Conservation (phyloP, 2,113 vertebrate species). For the Prinia subflava region DNA sequence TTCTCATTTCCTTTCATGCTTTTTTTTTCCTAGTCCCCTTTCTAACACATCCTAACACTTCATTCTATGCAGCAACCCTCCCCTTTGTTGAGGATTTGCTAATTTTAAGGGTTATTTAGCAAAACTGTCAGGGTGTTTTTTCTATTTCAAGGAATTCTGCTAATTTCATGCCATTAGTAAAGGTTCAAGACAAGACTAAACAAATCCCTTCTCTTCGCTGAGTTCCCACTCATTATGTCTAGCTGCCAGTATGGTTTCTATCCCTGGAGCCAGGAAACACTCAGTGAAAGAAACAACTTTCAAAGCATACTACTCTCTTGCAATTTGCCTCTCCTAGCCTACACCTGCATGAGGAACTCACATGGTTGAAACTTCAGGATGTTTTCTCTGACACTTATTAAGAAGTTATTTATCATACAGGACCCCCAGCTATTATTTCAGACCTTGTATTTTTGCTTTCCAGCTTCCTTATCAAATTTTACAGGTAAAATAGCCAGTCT, state of each 20-base stretch:
- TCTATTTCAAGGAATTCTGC: background rate
- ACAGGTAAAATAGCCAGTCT: background rate
- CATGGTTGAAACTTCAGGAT: background rate
- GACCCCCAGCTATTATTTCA: background rate
- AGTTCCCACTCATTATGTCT: background rate
- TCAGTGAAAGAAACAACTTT: background rate
- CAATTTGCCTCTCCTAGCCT: background rate
- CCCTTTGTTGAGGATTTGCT: background rate
- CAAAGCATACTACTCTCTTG: background rate
- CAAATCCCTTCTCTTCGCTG: background rate
- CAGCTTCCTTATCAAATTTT: background rate
- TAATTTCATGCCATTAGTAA: slow-evolving; percentile 22
- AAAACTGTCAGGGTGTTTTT: background rate
- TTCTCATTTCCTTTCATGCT: background rate
- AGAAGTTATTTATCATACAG: background rate
- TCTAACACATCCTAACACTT: background rate
- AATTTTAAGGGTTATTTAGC: background rate
- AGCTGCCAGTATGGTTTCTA: background rate
- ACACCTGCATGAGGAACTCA: background rate
- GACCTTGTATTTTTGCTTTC: background rate
- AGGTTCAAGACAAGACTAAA: slow-evolving; percentile 21
- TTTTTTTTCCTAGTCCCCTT: background rate
- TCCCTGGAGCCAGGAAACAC: slow-evolving; percentile 11
- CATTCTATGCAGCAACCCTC: background rate
- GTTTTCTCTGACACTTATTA: background rate